Base-by-base conservation (phyloP, 2,797 vertebrate genomes). In the Paramormyrops hopkinsi region DNA sequence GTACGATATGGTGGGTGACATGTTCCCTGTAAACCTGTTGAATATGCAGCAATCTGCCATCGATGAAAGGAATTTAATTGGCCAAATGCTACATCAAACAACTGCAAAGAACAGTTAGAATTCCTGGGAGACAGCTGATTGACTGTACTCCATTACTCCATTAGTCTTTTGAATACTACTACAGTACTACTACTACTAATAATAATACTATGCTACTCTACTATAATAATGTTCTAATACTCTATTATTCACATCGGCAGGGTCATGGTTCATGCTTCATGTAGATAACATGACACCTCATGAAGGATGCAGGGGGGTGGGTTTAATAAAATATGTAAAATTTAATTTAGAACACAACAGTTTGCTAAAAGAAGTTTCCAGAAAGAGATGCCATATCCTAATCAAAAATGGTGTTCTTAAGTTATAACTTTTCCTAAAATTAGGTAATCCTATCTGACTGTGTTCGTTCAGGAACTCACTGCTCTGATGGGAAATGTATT, bases 11-110 rank as follows among this genome's bases (percentile, higher is more conserved):
- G 14, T 56, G 86, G 53, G 86, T 87, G 86, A 87, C 29, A 87
- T 87, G 86, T 87, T 59, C 86, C 37, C 54, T 87, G 86, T 87
- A 87, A 87, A 62, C 51, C 86, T 87, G 86, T 87, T 87, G 86
- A 87, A 87, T 87, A 87, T 87, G 86, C 86, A 87, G 29, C 33
- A 87, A 87, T 56, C 51, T 59, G 53, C 86, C 22, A 46, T 59
- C 56, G 54, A 87, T 56, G 33, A 41, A 87, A 62, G 54, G 86
- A 59, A 87, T 59, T 87, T 87, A 87, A 87, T 87, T 87, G 53
- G 86, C 86, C 53, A 87, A 87, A 87, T 87, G 86, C 53, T 62
- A 41, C 33, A 87, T 59, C 14, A n/a, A 37, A 33, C 51, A 41
- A 59, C 4, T n/a, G 33, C 86, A 56, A 87, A 59, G 7, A 87